Base-by-base conservation (phyloP, 2,113 vertebrate genomes). In the Pleuronectes platessa region DNA sequence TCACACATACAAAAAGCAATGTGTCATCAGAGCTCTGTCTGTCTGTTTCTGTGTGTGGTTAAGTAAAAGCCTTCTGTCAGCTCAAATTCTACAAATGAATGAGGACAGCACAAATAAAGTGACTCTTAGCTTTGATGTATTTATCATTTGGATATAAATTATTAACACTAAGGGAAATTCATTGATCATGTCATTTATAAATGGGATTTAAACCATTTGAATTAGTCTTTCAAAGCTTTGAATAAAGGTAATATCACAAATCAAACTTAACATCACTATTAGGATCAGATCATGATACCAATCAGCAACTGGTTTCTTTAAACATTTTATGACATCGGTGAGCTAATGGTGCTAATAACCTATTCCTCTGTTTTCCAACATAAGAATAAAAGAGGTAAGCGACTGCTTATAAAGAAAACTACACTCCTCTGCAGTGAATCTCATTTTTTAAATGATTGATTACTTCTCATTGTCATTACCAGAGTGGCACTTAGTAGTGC, bases 21-120 rank as follows among this genome's bases (percentile, higher is more conserved):
- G 49, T 60, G 60, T 73, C 77, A 67, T 68, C 69, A 73, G 60
- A 64, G 72, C 56, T 70, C 13, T 72, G 71, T 40, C 6, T 7
- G 31, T 31, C 31, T 31, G 31, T 2, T 31, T 31, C 6, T 60
- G 18, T 64, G 21, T 74, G 51, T n/a, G 59, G 73, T 62, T 4
- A 54, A 26, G 24, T 62, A 74, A 78, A 77, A 53, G 54, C 15
- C 27, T 51, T 23, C 54, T 45, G 66, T 71, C 67, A 70, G 56
- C 61, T 79, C 24, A 21, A 74, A 71, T 27, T 45, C 3, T 40
- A 68, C 70, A 74, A 86, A 64, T 40, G 76, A 79, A 78, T 55
- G 20, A 66, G 60, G 13, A 54, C 66, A 61, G 55, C 42, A 63
- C n/a, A 62, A 59, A 61, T 59, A 31, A 1, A 68, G n/a, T 15